Conservation (phyloP, 2,888 invertebrate species). For the Epirrita christyi region DNA sequence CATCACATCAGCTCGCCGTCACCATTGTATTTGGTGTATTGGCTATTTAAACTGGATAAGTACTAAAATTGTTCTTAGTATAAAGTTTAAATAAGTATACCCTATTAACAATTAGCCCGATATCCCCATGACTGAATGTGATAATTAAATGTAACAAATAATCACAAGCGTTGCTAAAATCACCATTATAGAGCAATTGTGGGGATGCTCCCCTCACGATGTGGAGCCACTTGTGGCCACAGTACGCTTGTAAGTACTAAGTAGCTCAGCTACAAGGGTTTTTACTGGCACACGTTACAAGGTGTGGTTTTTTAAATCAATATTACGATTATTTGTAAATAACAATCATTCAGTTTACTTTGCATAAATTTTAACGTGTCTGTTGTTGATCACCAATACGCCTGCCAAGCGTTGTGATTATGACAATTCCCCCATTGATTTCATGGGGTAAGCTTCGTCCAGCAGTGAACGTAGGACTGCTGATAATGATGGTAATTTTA, state of each 20-base stretch:
- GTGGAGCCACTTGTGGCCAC: slow-evolving; percentile 54
- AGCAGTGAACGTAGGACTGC: no score
- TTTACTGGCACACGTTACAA: neutral
- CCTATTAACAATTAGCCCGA: slow-evolving; percentile 29
- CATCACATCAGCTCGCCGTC: no score
- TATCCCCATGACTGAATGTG: slow-evolving; percentile 29
- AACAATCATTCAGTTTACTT: no score
- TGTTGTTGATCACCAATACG: no score
- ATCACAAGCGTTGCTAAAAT: slow-evolving; percentile 68
- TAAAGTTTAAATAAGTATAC: slow-evolving; percentile 11
- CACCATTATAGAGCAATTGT: slow-evolving; percentile 68
- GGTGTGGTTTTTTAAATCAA: no score
- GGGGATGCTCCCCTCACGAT: slow-evolving; percentile 53
- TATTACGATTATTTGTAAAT: no score
- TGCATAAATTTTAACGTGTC: no score
- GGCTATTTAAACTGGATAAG: neutral
- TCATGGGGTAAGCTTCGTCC: no score
- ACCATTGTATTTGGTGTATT: no score
- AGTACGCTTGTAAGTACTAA: slow-evolving; percentile 54
- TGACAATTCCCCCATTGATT: no score
- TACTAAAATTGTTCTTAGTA: neutral
- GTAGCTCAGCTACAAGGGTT: slow-evolving; percentile 3
- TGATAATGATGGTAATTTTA: no score
- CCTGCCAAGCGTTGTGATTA: no score
- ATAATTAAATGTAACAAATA: slow-evolving; percentile 56